Evolutionary conservation across 2,797 vertebrate genomes (phyloP).

Genomic region (Enteromius thamalakanensis): DNA sequence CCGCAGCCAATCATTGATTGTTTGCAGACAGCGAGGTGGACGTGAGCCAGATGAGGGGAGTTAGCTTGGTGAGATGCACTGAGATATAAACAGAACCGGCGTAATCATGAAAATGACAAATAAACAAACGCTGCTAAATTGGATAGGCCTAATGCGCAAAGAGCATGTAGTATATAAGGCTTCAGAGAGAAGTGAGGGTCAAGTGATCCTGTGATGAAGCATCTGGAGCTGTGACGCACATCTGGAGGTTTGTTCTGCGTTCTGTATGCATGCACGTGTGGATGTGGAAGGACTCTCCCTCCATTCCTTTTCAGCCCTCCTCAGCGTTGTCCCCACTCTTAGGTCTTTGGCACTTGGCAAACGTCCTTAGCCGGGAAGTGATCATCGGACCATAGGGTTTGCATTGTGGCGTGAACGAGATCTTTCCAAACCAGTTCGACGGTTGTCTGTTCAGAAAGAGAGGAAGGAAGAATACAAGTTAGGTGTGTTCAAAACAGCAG

Average conservation of each 20-base stretch:
- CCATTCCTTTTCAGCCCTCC: constrained; percentile 62
- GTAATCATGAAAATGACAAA: constrained; percentile 45
- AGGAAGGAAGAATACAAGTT: constrained; percentile 47
- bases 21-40: constrained; percentile 26
- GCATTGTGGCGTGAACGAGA: constrained; percentile 94
- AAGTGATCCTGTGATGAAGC: constrained; percentile 55
- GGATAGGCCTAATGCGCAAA: constrained; percentile 51
- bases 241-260: constrained; percentile 41
- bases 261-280: constrained; percentile 38
- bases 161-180: constrained; percentile 62
- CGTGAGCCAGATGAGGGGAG: constrained; percentile 38
- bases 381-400: constrained; percentile 87
- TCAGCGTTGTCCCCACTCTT: constrained; percentile 55
- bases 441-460: constrained; percentile 84
- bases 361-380: constrained; percentile 63
- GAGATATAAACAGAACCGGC: constrained; percentile 33
- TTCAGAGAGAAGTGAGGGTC: constrained; percentile 58
- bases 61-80: constrained; percentile 16
- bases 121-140: constrained; percentile 52
- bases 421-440: constrained; percentile 90
- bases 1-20: constrained; percentile 40
- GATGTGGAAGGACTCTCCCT: constrained; percentile 53
- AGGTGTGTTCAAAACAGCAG: constrained; percentile 52
- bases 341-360: constrained; percentile 86
- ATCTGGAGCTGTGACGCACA: constrained; percentile 46